Evolutionary conservation across 1,140 invertebrate genomes (phyloP).

Genomic region (Aphelinus atriplicis): DNA sequence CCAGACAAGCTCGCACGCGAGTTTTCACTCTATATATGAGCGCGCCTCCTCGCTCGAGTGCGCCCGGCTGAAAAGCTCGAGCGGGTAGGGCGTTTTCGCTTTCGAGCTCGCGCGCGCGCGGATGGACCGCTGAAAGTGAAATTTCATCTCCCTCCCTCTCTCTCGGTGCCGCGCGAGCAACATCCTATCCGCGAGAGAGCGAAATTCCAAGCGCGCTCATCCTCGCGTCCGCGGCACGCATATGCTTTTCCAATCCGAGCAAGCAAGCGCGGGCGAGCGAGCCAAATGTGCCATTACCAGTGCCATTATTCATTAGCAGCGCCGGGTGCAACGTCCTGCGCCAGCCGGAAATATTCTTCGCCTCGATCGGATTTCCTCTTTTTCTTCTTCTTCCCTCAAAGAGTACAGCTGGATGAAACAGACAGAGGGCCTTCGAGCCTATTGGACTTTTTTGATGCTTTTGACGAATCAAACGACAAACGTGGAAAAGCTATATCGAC

Average conservation of each 20-base stretch:
- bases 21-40: slow-evolving; percentile 51
- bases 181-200: background rate
- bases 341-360: background rate
- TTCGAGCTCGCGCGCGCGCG: slow-evolving; percentile 34
- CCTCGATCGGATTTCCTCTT: background rate
- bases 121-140: slow-evolving; percentile 45
- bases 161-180: slow-evolving; percentile 2
- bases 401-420: too few relatives aligned
- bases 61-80: slow-evolving; percentile 11
- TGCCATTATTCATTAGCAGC: background rate
- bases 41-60: slow-evolving; percentile 13
- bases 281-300: background rate
- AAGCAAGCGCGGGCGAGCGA: background rate
- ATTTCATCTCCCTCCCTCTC: slow-evolving; percentile 21
- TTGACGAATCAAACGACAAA: too few relatives aligned
- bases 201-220: background rate
- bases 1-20: slow-evolving; percentile 27
- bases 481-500: too few relatives aligned
- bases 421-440: too few relatives aligned
- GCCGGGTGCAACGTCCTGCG: background rate
- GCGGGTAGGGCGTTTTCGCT: slow-evolving; percentile 39
- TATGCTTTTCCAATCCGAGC: slow-evolving; percentile 3
- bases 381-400: too few relatives aligned
- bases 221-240: background rate
- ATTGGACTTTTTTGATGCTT: too few relatives aligned